Conservation (phyloP, 2,113 vertebrate species). For the Sceloporus tristichus region DNA sequence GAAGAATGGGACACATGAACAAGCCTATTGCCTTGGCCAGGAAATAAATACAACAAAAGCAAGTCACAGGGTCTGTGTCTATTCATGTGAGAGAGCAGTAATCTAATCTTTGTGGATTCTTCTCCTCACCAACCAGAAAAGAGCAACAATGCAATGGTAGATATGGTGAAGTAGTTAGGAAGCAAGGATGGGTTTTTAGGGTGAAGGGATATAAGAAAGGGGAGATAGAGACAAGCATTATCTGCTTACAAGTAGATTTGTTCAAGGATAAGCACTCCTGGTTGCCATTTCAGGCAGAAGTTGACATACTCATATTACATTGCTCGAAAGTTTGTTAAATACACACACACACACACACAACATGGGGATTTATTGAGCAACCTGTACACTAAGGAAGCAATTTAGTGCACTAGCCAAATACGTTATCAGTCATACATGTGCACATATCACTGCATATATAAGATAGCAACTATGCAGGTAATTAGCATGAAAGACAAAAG, state of each 20-base stretch:
- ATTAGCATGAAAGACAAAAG: background rate
- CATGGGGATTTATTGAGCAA: background rate
- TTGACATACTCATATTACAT: background rate
- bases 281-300: conserved; percentile 1
- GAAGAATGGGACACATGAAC: background rate
- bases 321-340: background rate
- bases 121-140: background rate
- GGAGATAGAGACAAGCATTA: background rate
- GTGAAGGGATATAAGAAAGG: background rate
- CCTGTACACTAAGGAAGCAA: background rate
- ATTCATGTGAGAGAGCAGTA: background rate
- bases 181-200: background rate
- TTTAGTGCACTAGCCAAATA: background rate
- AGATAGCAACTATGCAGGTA: background rate
- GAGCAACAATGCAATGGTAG: background rate
- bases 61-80: background rate
- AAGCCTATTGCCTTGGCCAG: background rate
- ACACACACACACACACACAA: background rate
- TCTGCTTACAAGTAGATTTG: background rate
- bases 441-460: background rate
- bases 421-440: background rate
- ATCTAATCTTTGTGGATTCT: background rate
- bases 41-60: background rate
- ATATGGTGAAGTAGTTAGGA: background rate
- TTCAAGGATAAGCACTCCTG: background rate